phyloP scores from a whole-genome alignment of 2,797 vertebrate genomes.

The Girardinus metallicus region DNA sequence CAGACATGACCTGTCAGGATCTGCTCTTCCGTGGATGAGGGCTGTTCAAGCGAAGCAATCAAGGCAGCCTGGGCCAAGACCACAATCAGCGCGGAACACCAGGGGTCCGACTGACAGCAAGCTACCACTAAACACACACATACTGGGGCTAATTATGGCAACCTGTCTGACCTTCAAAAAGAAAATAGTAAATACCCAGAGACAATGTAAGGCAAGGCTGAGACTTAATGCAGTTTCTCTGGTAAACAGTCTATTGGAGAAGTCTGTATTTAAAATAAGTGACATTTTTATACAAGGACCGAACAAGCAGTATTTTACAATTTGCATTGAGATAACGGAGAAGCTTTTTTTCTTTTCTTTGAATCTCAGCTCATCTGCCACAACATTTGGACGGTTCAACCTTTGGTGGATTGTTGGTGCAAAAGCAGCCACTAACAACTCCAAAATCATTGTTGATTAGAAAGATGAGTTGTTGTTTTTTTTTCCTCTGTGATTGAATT shows the following conservation, averaged over 20 bases:
- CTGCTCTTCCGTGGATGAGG: constrained; percentile 45
- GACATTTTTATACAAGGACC: neutral
- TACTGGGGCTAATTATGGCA: constrained; percentile 41
- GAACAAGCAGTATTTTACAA: neutral
- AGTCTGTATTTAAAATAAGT: neutral
- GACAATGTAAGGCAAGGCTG: constrained; percentile 35
- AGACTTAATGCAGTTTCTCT: constrained; percentile 22
- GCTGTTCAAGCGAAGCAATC: constrained; percentile 55
- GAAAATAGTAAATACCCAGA: constrained; percentile 32
- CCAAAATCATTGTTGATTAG: neutral
- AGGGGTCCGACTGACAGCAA: constrained; percentile 50
- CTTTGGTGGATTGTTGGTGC: neutral
- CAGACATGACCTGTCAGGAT: constrained; percentile 43
- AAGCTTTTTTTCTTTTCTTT: neutral
- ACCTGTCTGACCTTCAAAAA: constrained; percentile 49
- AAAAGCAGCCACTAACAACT: neutral
- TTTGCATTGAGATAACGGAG: neutral
- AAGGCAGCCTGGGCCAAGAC: constrained; percentile 53
- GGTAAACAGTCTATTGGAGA: neutral
- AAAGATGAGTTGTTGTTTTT: neutral
- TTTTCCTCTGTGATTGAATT: neutral
- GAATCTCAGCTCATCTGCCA: neutral
- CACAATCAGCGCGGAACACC: constrained; percentile 60
- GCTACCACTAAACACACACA: constrained; percentile 27
- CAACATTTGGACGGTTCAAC: neutral